These are phyloP conservation scores for Distichodus sexfasciatus DNA, from an alignment of 2,797 vertebrate genomes.

Conservation along the genomic window DNA sequence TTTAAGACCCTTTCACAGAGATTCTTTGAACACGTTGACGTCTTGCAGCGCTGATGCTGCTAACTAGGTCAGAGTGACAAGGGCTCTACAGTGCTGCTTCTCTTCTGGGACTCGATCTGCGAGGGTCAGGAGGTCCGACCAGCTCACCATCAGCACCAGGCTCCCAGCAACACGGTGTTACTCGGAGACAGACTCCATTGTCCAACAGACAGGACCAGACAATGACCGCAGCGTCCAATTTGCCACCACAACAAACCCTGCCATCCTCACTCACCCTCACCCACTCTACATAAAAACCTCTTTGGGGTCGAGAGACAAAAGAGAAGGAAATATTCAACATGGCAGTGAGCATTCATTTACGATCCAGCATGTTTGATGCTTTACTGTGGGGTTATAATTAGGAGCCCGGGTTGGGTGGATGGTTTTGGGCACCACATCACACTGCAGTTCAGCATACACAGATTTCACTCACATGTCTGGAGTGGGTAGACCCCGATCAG, in stretches of 20 bases:
- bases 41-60: slow-evolving; percentile 3
- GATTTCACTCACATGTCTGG: no score
- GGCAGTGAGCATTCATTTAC: no score
- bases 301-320: background rate
- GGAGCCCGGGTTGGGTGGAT: no score
- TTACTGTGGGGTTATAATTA: no score
- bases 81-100: slow-evolving; percentile 35
- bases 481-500: no score
- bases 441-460: no score
- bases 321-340: no score
- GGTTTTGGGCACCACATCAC: no score
- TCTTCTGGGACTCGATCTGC: background rate
- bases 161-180: slow-evolving; percentile 47
- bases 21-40: slow-evolving; percentile 28
- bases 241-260: slow-evolving; percentile 10
- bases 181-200: slow-evolving; percentile 49
- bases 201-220: slow-evolving; percentile 26
- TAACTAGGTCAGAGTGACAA: slow-evolving; percentile 43
- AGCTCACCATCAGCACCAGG: slow-evolving; percentile 37
- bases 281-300: slow-evolving; percentile 1
- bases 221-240: slow-evolving; percentile 19
- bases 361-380: no score
- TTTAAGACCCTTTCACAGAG: slow-evolving; percentile 33
- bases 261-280: background rate
- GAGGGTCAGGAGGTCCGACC: slow-evolving; percentile 50